phyloP scores from a whole-genome alignment of 2,113 vertebrate genomes.

The Hippocampus abdominalis region DNA sequence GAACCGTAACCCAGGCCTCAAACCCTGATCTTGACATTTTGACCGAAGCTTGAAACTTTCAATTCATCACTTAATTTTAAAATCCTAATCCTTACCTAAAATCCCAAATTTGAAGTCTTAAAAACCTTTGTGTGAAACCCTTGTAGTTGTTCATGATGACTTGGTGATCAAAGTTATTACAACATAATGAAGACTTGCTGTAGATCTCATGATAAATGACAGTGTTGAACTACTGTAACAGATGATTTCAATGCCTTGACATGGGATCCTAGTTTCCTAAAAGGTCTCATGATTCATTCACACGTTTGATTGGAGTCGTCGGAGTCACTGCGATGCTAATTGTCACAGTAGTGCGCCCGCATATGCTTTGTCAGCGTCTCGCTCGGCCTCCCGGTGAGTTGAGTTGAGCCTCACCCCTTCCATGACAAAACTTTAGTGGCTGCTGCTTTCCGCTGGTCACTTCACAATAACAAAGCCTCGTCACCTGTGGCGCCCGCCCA shows the following conservation, averaged over 20 bases:
- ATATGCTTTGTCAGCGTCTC: slow-evolving; percentile 19
- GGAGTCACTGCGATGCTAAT: slow-evolving; percentile 16
- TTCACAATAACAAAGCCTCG: slow-evolving; percentile 16
- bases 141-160: too few species aligned
- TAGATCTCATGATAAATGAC: too few species aligned
- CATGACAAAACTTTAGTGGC: slow-evolving; percentile 6
- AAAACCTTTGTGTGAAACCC: too few species aligned
- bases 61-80: too few species aligned
- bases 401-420: slow-evolving; percentile 21
- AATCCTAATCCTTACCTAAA: too few species aligned
- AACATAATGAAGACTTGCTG: too few species aligned
- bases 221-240: background rate
- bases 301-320: slow-evolving; percentile 11
- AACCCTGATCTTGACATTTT: too few species aligned
- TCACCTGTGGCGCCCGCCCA: background rate
- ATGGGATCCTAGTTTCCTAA: background rate
- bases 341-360: slow-evolving; percentile 21
- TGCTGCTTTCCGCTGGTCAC: background rate
- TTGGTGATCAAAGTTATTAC: too few species aligned
- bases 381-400: slow-evolving; percentile 14
- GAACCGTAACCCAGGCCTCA: too few species aligned
- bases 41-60: too few species aligned
- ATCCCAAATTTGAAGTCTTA: too few species aligned
- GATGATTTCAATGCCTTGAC: background rate
- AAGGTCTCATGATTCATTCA: slow-evolving; percentile 11